A percentile compares a stretch with the other conserved stretches of the same genome.
phyloP scores from a whole-genome alignment of 2,888 invertebrate genomes.

The Pollenia griseotomentosa region DNA sequence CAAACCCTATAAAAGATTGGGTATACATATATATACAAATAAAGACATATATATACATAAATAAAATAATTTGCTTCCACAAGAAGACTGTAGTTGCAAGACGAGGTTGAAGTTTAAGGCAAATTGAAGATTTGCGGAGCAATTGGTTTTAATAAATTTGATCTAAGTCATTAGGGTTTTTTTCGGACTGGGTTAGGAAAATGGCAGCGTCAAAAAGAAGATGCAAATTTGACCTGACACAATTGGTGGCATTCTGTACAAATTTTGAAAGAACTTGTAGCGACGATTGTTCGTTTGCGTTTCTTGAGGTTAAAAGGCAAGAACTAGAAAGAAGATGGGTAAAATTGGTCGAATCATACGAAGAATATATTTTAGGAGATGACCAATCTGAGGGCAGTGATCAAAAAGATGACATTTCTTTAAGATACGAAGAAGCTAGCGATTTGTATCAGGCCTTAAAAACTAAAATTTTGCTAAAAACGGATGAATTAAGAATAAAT shows the following conservation, averaged over 20 bases:
- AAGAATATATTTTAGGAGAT: background rate
- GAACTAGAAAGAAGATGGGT: slow-evolving; percentile 3
- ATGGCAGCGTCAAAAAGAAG: too few relatives aligned
- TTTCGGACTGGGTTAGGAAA: too few relatives aligned
- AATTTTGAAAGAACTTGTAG: slow-evolving; percentile 1
- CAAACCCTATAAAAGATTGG: too few relatives aligned
- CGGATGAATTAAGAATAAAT: background rate
- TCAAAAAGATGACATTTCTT: background rate
- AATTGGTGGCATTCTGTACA: background rate
- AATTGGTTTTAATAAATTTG: too few relatives aligned
- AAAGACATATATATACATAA: too few relatives aligned
- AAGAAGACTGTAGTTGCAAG: too few relatives aligned
- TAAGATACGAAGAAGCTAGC: background rate
- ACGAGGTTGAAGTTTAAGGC: too few relatives aligned
- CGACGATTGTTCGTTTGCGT: background rate
- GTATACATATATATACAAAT: too few relatives aligned
- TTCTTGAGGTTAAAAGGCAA: background rate
- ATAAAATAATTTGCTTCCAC: too few relatives aligned
- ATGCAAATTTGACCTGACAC: too few relatives aligned
- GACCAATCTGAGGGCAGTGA: background rate
- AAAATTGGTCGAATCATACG: slow-evolving; percentile 6
- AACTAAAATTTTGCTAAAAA: slow-evolving; percentile 3
- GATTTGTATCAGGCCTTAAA: background rate
- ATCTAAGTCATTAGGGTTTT: too few relatives aligned
- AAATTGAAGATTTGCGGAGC: too few relatives aligned